A percentile compares a stretch with the other conserved stretches of the same genome.
phyloP scores from a whole-genome alignment of 2,113 vertebrate genomes.

The Limnothrissa miodon region DNA sequence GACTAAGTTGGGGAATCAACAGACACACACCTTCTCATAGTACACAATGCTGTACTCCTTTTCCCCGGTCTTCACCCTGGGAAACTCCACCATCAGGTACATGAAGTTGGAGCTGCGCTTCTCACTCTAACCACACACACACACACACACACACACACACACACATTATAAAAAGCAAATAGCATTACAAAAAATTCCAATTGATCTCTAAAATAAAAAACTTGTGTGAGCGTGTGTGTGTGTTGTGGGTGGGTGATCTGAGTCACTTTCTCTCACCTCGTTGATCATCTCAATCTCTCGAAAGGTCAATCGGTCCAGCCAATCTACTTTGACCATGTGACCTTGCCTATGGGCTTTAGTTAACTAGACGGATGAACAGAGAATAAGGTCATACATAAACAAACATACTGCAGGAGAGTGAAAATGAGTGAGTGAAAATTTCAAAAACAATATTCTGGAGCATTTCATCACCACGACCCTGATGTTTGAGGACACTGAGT shows the following conservation, averaged over 20 bases:
- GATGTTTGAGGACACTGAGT: too few species aligned
- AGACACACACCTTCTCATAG: slow-evolving; percentile 87
- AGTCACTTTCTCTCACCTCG: slow-evolving; percentile 72
- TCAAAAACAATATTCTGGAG: too few species aligned
- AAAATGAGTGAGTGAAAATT: slow-evolving; percentile 8
- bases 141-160: neutral
- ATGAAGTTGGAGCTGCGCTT: slow-evolving; percentile 99
- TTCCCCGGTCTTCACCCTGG: slow-evolving; percentile 89
- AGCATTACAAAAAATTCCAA: too few species aligned
- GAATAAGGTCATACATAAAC: neutral
- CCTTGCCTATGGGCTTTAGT: slow-evolving; percentile 98
- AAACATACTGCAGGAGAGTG: neutral
- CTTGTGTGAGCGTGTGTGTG: too few species aligned
- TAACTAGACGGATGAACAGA: slow-evolving; percentile 71
- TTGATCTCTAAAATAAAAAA: too few species aligned
- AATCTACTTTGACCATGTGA: slow-evolving; percentile 99
- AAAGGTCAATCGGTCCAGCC: slow-evolving; percentile 96
- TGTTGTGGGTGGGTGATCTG: neutral
- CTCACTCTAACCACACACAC: slow-evolving; percentile 78
- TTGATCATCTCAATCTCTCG: slow-evolving; percentile 99
- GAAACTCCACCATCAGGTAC: slow-evolving; percentile 99
- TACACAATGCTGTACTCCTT: slow-evolving; percentile 96
- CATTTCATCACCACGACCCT: too few species aligned
- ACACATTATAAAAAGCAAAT: neutral
- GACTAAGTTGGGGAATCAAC: too few species aligned